Conservation (phyloP, 2,113 vertebrate genomes). For the Paramisgurnus dabryanus region DNA sequence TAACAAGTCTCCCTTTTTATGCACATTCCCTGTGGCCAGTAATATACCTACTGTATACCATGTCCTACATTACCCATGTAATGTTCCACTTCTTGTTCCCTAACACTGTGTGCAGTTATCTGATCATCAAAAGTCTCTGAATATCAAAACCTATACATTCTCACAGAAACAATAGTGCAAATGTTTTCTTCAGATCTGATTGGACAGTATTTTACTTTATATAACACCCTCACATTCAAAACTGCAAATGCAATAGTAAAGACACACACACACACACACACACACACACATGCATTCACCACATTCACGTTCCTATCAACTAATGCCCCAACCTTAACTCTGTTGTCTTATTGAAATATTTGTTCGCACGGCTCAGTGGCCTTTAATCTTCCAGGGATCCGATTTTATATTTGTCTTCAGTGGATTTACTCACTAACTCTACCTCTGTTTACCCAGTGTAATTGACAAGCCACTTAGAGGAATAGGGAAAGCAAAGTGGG, state of each 20-base stretch:
- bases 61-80: slow-evolving; percentile 48
- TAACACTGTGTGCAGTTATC: slow-evolving; percentile 43
- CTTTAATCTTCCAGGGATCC: slow-evolving; percentile 59
- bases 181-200: slow-evolving; percentile 40
- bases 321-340: slow-evolving; percentile 36
- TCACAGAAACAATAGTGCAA: slow-evolving; percentile 41
- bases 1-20: no score
- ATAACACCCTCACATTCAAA: background rate
- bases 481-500: slow-evolving; percentile 54
- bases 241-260: slow-evolving; percentile 17
- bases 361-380: slow-evolving; percentile 55
- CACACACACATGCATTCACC: slow-evolving; percentile 37
- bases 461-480: slow-evolving; percentile 61
- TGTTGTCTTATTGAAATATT: slow-evolving; percentile 56
- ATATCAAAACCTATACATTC: slow-evolving; percentile 45
- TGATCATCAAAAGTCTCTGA: slow-evolving; percentile 21
- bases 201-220: background rate
- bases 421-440: slow-evolving; percentile 63
- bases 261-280: slow-evolving; percentile 29
- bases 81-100: slow-evolving; percentile 17
- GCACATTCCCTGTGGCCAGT: background rate
- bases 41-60: background rate
- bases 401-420: slow-evolving; percentile 59
- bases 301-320: slow-evolving; percentile 39
- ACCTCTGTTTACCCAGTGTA: slow-evolving; percentile 61